phyloP scores from a whole-genome alignment of 2,888 invertebrate genomes.

The Aphidius colemani region DNA sequence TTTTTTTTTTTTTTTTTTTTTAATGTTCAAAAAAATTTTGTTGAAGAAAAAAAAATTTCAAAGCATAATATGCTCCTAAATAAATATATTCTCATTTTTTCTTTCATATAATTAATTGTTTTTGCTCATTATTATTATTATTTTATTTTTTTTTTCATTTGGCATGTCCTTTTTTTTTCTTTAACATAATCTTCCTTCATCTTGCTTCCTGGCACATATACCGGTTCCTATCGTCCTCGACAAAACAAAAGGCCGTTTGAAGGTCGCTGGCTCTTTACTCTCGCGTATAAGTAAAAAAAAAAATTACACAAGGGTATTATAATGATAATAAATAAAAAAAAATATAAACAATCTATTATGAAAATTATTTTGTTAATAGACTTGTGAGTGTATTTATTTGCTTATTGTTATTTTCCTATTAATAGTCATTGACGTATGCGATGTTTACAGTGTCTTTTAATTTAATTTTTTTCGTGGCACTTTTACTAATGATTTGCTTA shows the following conservation, averaged over 20 bases:
- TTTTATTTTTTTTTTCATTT: conserved; percentile 6
- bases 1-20: no score
- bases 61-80: no score
- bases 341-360: conserved; percentile 13
- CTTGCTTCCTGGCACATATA: conserved; percentile 18
- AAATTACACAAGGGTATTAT: neutral
- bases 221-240: conserved; percentile 25
- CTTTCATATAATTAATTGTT: no score
- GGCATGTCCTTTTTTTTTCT: neutral
- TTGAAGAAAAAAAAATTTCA: no score
- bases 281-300: conserved; percentile 13
- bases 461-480: neutral
- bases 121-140: neutral
- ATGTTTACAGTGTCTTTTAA: neutral
- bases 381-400: no score
- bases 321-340: neutral
- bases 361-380: conserved; percentile 11
- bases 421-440: neutral
- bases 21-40: no score
- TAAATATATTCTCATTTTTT: no score
- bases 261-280: conserved; percentile 16
- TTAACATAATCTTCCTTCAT: conserved; percentile 3
- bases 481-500: neutral
- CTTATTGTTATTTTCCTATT: neutral
- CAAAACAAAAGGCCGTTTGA: conserved; percentile 29